Percentiles rank a stretch among this genome's conserved stretches.
These are phyloP conservation scores for Myripristis murdjan DNA, from an alignment of 2,797 vertebrate genomes.

Conservation along the genomic window DNA sequence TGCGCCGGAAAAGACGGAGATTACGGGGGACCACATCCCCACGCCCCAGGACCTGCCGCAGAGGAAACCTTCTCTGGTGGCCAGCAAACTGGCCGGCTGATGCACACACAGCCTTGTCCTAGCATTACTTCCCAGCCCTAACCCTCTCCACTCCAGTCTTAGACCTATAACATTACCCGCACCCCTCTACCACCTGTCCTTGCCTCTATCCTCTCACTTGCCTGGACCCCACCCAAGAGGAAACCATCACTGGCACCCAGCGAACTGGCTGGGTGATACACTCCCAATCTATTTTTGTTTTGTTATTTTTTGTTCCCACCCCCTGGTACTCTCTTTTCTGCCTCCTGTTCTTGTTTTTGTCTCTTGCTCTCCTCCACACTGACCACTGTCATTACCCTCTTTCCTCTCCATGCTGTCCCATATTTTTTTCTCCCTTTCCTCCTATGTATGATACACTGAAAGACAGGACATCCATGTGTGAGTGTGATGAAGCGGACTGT, in stretches of 20 bases:
- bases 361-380: conserved; percentile 67
- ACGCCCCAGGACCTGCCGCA: conserved; percentile 98
- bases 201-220: conserved; percentile 10
- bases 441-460: conserved; percentile 88
- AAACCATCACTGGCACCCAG: conserved; percentile 90
- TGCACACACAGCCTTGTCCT: conserved; percentile 43
- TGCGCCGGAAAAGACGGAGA: conserved; percentile 95
- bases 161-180: conserved; percentile 69
- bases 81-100: conserved; percentile 99
- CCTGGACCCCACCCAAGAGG: conserved; percentile 90
- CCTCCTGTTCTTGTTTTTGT: conserved; percentile 70
- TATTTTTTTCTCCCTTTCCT: conserved; percentile 73
- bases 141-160: conserved; percentile 74
- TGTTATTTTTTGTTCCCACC: conserved; percentile 42
- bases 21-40: conserved; percentile 99
- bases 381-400: conserved; percentile 50
- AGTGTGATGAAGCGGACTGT: conserved; percentile 83
- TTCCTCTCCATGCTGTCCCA: conserved; percentile 58
- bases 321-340: conserved; percentile 18
- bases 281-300: conserved; percentile 32
- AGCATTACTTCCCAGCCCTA: conserved; percentile 41
- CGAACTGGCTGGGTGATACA: conserved; percentile 89
- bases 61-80: conserved; percentile 97
- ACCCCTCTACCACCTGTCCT: conserved; percentile 35
- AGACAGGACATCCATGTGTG: conserved; percentile 72